Evolutionary conservation across 2,888 invertebrate genomes (phyloP), one percentile per base, ranked within the genome.

Genomic region (Stratiomys singularior): DNA sequence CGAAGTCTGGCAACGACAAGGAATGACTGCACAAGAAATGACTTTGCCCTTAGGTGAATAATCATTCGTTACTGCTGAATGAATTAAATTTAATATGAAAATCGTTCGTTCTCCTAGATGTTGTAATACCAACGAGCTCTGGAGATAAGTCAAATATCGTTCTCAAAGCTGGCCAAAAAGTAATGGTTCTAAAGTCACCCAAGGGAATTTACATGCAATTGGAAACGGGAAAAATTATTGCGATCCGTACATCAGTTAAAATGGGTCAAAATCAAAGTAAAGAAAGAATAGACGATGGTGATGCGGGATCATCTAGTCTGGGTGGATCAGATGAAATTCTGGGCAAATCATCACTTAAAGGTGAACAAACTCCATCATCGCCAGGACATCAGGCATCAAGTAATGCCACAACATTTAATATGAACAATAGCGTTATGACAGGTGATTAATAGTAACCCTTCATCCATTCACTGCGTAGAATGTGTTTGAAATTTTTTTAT

Each of bases 151-250:
- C 95, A 7, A 95, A 95, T 82, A 96, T 97, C 79, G 94, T 95
- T 18, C 89, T 98, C 72, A 96, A 96, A 84, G 96, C 97, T 0
- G 98, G 98, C 0, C 96, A 98, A 85, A 92, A 96, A 82, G 97
- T 98, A 0, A 93, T 97, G 90, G 96, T 98, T 3, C 89, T 98
- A 52, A 96, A 97, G 86, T 97, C 97, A 7, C 94, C 96, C 0
- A 97, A 97, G 87, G 98, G 98, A 66, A 97, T 98, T 81, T 98
- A 98, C 87, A 95, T 98, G 92, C 95, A 97, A 83, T 88, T 97
- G 63, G 96, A 96, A 84, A 96, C 96, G 82, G 97, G 97, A 30
- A 96, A 97, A 88, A 96, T 98, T 79, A 96, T 98, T 81, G 96
- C 97, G 27, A 96, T 98, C 82, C 92, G 86, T 76, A 86, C 86